These are phyloP conservation scores for Euzophera pinguis DNA, from an alignment of 2,888 invertebrate genomes.

Conservation along the genomic window DNA sequence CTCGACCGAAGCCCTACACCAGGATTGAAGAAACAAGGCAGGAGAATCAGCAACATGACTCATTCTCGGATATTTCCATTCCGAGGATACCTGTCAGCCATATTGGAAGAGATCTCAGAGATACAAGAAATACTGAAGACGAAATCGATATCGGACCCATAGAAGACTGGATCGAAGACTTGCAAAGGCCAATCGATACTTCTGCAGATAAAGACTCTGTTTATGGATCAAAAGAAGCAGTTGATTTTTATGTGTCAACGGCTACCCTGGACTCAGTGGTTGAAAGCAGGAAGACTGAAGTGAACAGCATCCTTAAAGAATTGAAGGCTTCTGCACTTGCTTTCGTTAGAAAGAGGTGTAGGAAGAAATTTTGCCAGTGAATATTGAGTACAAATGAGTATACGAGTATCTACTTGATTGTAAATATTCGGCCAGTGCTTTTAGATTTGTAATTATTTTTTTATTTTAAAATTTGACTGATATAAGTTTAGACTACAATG, in stretches of 20 bases:
- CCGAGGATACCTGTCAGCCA: constrained; percentile 27
- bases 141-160: too few relatives aligned
- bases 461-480: too few relatives aligned
- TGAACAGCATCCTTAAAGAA: background rate
- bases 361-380: background rate
- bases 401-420: too few relatives aligned
- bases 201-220: too few relatives aligned
- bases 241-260: background rate
- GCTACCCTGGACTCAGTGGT: background rate
- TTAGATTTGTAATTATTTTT: too few relatives aligned
- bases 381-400: too few relatives aligned
- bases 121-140: too few relatives aligned
- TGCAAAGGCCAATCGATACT: background rate
- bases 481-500: too few relatives aligned
- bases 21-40: constrained; percentile 23
- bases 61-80: constrained; percentile 44
- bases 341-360: background rate
- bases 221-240: background rate
- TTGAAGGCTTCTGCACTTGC: background rate
- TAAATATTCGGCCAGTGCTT: too few relatives aligned
- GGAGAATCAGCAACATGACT: constrained; percentile 32
- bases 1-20: constrained; percentile 33
- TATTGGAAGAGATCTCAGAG: too few relatives aligned
- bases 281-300: background rate
- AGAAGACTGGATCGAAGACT: background rate